A percentile compares a stretch with the other conserved stretches of the same genome.
phyloP scores from a whole-genome alignment of 2,888 invertebrate genomes.

The Drosophila borborema region DNA sequence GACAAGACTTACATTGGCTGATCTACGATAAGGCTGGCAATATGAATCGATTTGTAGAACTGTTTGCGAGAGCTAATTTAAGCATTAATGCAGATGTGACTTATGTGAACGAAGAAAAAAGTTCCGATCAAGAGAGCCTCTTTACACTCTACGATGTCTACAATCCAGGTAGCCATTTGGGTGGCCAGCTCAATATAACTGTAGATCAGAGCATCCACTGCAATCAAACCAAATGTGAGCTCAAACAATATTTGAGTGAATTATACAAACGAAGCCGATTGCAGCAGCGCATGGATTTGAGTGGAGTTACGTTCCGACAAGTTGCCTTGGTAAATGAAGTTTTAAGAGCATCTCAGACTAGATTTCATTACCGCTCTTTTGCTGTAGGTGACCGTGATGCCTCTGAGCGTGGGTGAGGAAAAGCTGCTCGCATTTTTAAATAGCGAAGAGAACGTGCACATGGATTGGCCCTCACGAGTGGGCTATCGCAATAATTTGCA shows the following conservation, averaged over 20 bases:
- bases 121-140: not conserved
- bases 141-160: conserved; percentile 82
- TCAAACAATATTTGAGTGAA: conserved; percentile 62
- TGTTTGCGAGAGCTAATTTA: conserved; percentile 72
- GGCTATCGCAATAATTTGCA: conserved; percentile 67
- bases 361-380: too few species aligned
- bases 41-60: conserved; percentile 42
- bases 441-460: conserved; percentile 59
- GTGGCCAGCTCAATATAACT: conserved; percentile 82
- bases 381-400: conserved; percentile 58
- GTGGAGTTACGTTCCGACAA: conserved; percentile 76
- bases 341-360: fast-evolving
- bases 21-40: conserved; percentile 66
- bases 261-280: conserved; percentile 64
- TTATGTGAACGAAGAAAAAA: conserved; percentile 47
- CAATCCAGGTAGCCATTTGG: conserved; percentile 82
- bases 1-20: conserved; percentile 75
- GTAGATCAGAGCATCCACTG: conserved; percentile 74
- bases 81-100: conserved; percentile 80
- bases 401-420: conserved; percentile 60
- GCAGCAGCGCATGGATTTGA: conserved; percentile 75
- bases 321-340: conserved; percentile 70
- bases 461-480: conserved; percentile 72
- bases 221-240: conserved; percentile 50
- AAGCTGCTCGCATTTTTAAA: conserved; percentile 60